Evolutionary conservation across 2,888 invertebrate species (phyloP).

Genomic region (Phrixothrix hirtus): DNA sequence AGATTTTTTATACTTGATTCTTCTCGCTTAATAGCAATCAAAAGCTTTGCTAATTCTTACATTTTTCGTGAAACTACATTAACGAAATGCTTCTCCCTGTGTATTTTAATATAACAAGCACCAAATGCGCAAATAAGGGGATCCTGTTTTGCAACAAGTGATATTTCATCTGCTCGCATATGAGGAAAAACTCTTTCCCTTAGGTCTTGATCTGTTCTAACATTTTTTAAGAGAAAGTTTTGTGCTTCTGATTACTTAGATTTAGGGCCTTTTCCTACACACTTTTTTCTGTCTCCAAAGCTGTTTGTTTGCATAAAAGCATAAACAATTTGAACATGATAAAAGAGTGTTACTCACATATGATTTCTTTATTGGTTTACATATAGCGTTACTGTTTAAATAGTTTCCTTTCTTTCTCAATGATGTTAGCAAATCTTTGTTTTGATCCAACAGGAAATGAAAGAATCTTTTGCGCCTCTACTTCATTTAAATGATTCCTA

Average conservation of each 20-base stretch:
- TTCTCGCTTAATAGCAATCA: not conserved
- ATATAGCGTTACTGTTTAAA: not conserved
- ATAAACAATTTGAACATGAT: not conserved
- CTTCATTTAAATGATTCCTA: not conserved
- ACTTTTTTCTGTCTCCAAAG: not conserved
- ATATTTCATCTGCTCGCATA: conserved; percentile 13
- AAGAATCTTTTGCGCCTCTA: not conserved
- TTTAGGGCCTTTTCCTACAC: not conserved
- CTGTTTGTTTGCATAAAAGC: not conserved
- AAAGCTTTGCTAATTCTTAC: conserved; percentile 20
- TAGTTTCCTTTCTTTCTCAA: not conserved
- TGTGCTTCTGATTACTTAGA: too few relatives aligned
- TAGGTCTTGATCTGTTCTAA: not conserved
- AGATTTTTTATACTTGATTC: not conserved
- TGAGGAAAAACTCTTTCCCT: conserved; percentile 15
- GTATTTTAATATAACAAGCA: conserved; percentile 24
- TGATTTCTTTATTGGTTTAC: too few relatives aligned
- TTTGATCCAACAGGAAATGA: not conserved
- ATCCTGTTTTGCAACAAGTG: conserved; percentile 14
- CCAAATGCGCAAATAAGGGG: conserved; percentile 20
- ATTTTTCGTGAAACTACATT: conserved; percentile 28
- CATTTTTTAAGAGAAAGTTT: too few relatives aligned
- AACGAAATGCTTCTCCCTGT: conserved; percentile 29
- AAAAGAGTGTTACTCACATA: not conserved
- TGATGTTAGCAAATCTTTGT: not conserved